These are phyloP conservation scores for Cephus spinipes DNA, from an alignment of 2,888 invertebrate species.

Conservation along the genomic window DNA sequence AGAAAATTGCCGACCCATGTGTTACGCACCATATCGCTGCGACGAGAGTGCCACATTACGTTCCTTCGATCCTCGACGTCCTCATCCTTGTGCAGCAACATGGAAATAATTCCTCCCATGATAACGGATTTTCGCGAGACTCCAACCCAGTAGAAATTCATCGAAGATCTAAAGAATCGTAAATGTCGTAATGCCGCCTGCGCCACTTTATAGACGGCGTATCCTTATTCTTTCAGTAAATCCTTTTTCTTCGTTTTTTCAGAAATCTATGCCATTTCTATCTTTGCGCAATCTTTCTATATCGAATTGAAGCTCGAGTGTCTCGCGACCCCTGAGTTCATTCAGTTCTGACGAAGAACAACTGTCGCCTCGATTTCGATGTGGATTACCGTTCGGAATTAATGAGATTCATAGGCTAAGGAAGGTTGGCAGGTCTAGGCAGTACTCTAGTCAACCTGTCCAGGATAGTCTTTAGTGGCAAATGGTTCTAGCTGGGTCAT, in stretches of 20 bases:
- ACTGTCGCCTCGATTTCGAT: not conserved
- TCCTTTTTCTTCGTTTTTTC: too few species aligned
- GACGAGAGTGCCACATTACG: constrained; percentile 7
- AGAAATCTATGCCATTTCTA: too few species aligned
- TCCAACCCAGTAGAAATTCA: constrained; percentile 38
- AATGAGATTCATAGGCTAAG: constrained; percentile 8
- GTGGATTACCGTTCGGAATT: constrained; percentile 11
- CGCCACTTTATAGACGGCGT: too few species aligned
- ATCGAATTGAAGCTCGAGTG: not conserved
- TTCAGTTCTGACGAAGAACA: not conserved
- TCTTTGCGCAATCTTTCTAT: not conserved
- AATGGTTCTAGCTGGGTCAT: constrained; percentile 35
- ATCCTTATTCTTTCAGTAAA: too few species aligned
- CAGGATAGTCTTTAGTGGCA: constrained; percentile 27
- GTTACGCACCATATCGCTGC: constrained; percentile 34
- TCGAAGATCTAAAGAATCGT: constrained; percentile 7
- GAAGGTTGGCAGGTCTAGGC: not conserved
- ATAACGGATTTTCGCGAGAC: constrained; percentile 39
- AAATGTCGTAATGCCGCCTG: too few species aligned
- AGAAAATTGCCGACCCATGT: constrained; percentile 32
- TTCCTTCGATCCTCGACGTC: not conserved
- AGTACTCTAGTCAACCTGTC: not conserved
- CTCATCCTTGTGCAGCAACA: constrained; percentile 14
- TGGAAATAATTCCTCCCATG: constrained; percentile 32
- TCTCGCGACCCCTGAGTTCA: too few species aligned